These are phyloP conservation scores for Myathropa florea DNA, from an alignment of 2,888 invertebrate genomes.

Conservation along the genomic window DNA sequence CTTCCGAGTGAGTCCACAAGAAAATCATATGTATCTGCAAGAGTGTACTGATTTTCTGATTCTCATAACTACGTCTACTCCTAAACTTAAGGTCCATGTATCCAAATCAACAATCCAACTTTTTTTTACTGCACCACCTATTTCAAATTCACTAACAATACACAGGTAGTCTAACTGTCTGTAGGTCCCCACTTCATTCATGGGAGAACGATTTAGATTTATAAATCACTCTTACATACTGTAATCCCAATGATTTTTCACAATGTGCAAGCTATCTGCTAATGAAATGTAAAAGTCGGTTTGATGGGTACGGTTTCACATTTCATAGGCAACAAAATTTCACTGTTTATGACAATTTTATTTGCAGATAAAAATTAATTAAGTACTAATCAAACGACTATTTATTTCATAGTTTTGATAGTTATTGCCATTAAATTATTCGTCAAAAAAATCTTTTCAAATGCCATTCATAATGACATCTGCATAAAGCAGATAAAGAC, in stretches of 20 bases:
- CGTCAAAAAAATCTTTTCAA: background rate
- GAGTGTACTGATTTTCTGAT: too few relatives aligned
- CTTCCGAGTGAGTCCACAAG: too few relatives aligned
- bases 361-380: constrained; percentile 15
- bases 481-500: background rate
- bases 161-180: too few relatives aligned
- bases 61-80: too few relatives aligned
- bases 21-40: too few relatives aligned
- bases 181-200: too few relatives aligned
- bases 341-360: constrained; percentile 1
- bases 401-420: background rate
- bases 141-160: too few relatives aligned
- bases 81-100: too few relatives aligned
- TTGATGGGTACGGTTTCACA: background rate
- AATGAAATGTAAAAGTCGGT: background rate
- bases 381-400: constrained; percentile 14
- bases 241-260: background rate
- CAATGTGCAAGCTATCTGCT: background rate
- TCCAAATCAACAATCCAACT: too few relatives aligned
- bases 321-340: constrained; percentile 2
- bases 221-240: background rate
- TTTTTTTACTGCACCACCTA: too few relatives aligned
- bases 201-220: background rate
- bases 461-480: background rate
- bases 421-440: constrained; percentile 2